phyloP scores from a whole-genome alignment of 2,888 invertebrate genomes.

The Habrosyne pyritoides region DNA sequence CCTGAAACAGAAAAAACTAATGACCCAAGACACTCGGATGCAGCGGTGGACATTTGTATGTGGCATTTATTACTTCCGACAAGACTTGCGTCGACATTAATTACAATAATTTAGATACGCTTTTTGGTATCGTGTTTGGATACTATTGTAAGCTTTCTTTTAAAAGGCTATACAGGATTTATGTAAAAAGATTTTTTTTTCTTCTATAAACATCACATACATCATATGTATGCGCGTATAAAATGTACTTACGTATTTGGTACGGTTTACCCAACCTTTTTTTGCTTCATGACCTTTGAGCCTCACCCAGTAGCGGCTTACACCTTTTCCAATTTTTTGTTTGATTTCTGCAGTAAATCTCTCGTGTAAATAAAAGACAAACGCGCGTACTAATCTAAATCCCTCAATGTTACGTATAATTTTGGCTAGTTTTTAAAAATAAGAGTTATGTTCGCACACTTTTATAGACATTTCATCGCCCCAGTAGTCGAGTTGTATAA shows the following conservation, averaged over 20 bases:
- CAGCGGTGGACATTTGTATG: constrained; percentile 39
- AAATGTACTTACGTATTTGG: background rate
- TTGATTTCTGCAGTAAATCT: constrained; percentile 24
- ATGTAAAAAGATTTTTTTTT: no score
- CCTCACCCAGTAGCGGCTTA: constrained; percentile 25
- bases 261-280: constrained; percentile 4
- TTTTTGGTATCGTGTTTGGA: background rate
- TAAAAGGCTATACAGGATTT: no score
- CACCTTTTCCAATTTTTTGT: constrained; percentile 25
- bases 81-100: constrained; percentile 48
- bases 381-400: background rate
- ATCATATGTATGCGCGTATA: background rate
- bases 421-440: background rate
- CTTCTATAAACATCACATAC: constrained; percentile 3
- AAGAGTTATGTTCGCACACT: background rate
- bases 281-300: constrained; percentile 7
- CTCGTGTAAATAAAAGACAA: constrained; percentile 22
- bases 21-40: constrained; percentile 25
- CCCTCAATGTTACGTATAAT: background rate
- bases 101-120: constrained; percentile 23
- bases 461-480: background rate
- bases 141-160: no score
- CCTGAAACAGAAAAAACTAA: constrained; percentile 22
- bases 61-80: constrained; percentile 56
- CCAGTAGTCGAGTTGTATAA: no score